Evolutionary conservation across 2,888 invertebrate genomes (phyloP), one percentile per base, ranked within the genome.

Genomic region (Epistrophe eligans): DNA sequence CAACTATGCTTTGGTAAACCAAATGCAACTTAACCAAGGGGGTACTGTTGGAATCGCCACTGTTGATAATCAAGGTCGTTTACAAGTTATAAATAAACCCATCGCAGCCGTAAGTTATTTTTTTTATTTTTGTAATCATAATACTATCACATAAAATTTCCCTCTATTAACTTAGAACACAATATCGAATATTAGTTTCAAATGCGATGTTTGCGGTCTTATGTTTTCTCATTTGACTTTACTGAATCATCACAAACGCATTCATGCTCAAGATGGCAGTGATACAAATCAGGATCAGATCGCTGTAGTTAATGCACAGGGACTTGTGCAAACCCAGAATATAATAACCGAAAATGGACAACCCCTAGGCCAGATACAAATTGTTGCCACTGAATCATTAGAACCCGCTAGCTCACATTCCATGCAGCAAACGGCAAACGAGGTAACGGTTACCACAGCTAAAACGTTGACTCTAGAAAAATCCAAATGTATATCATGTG

Each of bases 141-240:
- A 57, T 28, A 60, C 13, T 35, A 64, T 45, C 9, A 24, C 17
- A 57, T 32, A 13, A 28, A 35, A 57, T 15, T 67, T 40, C 4
- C 4, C 9, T 11, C 2, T 13, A 32, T 60, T 45, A 40, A 15
- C 7, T 9, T 87, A 96, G 91, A 96, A 96, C 90, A 95, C 96
- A 77, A 96, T 96, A 91, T 95, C 96, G 17, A 97, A 96, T 91
- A 97, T 97, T 35, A 97, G 97, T 89, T 97, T 97, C 92, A 97
- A 97, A 93, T 97, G 97, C 93, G 97, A 97, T 92, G 96, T 97
- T 10, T 97, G 97, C 91, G 97, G 97, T 58, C 93, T 97, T 84
- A 97, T 97, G 94, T 97, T 97, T 92, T 96, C 96, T 1, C 97
- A 97, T 91, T 94, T 97, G 88, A 95, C 96, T 62, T 92, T 97